Percentiles rank a stretch among this genome's conserved stretches.
These are phyloP conservation scores for Axea sp. DNA, from an alignment of 2,888 invertebrate genomes.

Conservation along the genomic window DNA sequence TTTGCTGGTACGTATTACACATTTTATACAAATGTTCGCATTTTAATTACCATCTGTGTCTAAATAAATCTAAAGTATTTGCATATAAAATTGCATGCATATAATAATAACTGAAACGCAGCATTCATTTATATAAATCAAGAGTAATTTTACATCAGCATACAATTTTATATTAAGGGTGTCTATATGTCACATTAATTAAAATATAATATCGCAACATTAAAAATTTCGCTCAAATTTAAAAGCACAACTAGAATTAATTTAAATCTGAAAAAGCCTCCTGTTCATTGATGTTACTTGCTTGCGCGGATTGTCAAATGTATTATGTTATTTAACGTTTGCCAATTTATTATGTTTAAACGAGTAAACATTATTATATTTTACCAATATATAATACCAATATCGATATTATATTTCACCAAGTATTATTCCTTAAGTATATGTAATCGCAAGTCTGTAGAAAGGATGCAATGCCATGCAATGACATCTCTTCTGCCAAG, in stretches of 20 bases:
- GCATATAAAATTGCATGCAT: slow-evolving; percentile 20
- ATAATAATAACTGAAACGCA: slow-evolving; percentile 9
- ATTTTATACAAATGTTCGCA: slow-evolving; percentile 32
- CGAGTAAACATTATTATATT: no score
- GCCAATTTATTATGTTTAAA: slow-evolving; percentile 45
- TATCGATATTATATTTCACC: slow-evolving; percentile 44
- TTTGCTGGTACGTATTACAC: slow-evolving; percentile 82
- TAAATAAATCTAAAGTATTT: slow-evolving; percentile 25
- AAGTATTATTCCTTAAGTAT: slow-evolving; percentile 41
- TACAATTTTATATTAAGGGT: no score
- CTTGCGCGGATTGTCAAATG: slow-evolving; percentile 17
- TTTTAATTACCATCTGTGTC: slow-evolving; percentile 19
- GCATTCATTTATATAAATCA: slow-evolving; percentile 13
- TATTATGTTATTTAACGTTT: slow-evolving; percentile 10
- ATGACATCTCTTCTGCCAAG: slow-evolving; percentile 45
- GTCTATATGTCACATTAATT: no score
- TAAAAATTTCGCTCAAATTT: no score
- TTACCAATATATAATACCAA: no score
- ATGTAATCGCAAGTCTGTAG: slow-evolving; percentile 49
- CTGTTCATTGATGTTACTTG: no score
- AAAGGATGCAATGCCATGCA: slow-evolving; percentile 51
- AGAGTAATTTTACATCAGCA: no score
- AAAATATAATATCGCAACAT: no score
- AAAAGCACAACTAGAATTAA: no score
- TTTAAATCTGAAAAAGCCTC: no score